Base-by-base conservation (phyloP, 2,797 vertebrate species). In the Saguinus oedipus region DNA sequence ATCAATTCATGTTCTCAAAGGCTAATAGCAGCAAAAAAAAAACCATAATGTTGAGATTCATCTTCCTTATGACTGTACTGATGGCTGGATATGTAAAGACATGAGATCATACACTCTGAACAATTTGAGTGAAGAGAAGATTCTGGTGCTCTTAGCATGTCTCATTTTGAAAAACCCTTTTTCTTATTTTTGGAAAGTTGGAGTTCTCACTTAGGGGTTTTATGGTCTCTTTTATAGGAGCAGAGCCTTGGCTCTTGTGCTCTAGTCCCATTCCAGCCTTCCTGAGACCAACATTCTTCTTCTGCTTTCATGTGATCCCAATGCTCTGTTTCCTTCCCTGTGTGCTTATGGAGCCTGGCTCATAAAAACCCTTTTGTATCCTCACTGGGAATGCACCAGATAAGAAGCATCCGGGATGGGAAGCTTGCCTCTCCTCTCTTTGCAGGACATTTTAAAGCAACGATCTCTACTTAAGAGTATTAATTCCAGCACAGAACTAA, bases 1-100 rank as follows among this genome's bases (percentile, higher is more conserved):
- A 72, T 85, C 61, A 75, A 26, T 57, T 95, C 72, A 90, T 86
- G 93, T 96, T 82, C 57, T 89, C 36, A 89, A 94, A 93, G 50
- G 30, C 30, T 88, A 15, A 22, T n/a, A 75, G 26, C 11, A 75
- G 30, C 27, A 82, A 64, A 22, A 76, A 75, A 44, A 44, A 85
- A 70, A 0, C 7, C 79, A 80, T 7, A 2, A 57, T 61, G 19
- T 7, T 93, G 12, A 8, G 19, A 39, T 59, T 84, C 81, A 74
- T 76, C 50, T 94, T 92, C 70, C 75, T 92, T 72, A 33, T 59
- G 14, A 42, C 36, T 36, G 4, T 64, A 48, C 59, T 91, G 74
- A 80, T 14, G 30, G 70, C 22, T 64, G 39, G 26, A 9, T 15
- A 3, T 42, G 14, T 81, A 72, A 90, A 7, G 55, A 7, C 22